phyloP scores from a whole-genome alignment of 2,797 vertebrate species.

The Arrhamphus sclerolepis region DNA sequence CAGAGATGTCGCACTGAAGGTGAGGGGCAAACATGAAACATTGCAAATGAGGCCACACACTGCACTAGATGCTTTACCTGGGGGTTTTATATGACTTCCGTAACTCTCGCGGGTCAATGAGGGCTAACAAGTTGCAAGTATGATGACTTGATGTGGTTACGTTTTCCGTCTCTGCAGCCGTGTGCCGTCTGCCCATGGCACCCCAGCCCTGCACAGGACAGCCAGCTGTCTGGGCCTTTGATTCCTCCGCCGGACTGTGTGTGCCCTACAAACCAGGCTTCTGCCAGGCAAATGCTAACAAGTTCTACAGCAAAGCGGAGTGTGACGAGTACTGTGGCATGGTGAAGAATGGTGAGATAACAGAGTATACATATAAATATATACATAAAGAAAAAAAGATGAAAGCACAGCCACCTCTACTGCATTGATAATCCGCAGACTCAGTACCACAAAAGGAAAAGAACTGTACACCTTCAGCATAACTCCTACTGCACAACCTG shows the following conservation, averaged over 20 bases:
- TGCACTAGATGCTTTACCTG: too few relatives aligned
- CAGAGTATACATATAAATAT: background rate
- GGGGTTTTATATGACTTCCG: too few relatives aligned
- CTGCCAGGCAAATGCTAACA: conserved; percentile 91
- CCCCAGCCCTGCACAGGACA: conserved; percentile 72
- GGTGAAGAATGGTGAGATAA: conserved; percentile 79
- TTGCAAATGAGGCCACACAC: too few relatives aligned
- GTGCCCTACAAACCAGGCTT: conserved; percentile 79
- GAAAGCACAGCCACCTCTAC: background rate
- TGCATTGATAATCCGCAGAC: too few relatives aligned
- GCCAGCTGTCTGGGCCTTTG: conserved; percentile 84
- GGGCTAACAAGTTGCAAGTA: too few relatives aligned
- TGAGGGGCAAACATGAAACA: conserved; percentile 56
- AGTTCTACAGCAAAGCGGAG: conserved; percentile 94
- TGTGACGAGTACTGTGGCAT: conserved; percentile 93
- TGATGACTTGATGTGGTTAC: background rate
- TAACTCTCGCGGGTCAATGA: too few relatives aligned
- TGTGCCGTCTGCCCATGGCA: conserved; percentile 87
- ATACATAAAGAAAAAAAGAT: too few relatives aligned
- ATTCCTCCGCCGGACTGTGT: conserved; percentile 82
- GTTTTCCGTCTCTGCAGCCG: conserved; percentile 69
- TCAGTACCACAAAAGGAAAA: background rate
- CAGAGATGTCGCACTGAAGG: conserved; percentile 93
- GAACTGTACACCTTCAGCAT: background rate
- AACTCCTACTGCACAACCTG: background rate